These are phyloP conservation scores for Spongia lamella DNA, from an alignment of 37 sponge, comb jelly and placozoan genomes.

Conservation along the genomic window DNA sequence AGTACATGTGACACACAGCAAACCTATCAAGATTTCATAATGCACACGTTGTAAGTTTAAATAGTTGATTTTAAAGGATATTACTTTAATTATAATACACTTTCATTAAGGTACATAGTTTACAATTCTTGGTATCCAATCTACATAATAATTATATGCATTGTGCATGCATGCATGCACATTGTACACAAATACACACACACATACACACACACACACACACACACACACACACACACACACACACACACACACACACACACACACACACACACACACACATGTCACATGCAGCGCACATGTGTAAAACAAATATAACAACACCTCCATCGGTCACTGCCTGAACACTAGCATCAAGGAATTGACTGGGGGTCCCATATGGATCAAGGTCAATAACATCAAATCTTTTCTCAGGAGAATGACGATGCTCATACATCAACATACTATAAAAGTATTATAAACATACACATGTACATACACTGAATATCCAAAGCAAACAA, in stretches of 20 bases:
- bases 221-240: slow-evolving; percentile 4
- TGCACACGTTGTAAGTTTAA: slow-evolving; percentile 6
- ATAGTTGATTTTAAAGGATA: no score
- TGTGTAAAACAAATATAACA: background rate
- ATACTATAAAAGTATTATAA: slow-evolving; percentile 37
- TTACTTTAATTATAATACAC: no score
- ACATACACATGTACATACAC: background rate
- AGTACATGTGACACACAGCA: slow-evolving; percentile 95
- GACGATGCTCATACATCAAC: slow-evolving; percentile 80
- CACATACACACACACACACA: background rate
- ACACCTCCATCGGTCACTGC: slow-evolving; percentile 87
- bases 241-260: slow-evolving; percentile 4
- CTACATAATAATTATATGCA: no score
- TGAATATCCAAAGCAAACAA: background rate
- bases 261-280: slow-evolving; percentile 10
- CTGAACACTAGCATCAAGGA: slow-evolving; percentile 90
- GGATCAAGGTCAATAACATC: slow-evolving; percentile 97
- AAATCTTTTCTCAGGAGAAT: slow-evolving; percentile 54
- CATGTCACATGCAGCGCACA: background rate
- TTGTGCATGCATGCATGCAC: no score
- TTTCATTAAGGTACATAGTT: no score
- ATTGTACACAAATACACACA: background rate
- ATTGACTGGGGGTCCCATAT: slow-evolving; percentile 89
- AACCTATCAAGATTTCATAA: slow-evolving; percentile 42
- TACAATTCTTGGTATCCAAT: no score